A percentile compares a stretch with the other conserved stretches of the same genome.
Evolutionary conservation across 1,140 invertebrate genomes (phyloP).

Genomic region (Heliconius hewitsoni): DNA sequence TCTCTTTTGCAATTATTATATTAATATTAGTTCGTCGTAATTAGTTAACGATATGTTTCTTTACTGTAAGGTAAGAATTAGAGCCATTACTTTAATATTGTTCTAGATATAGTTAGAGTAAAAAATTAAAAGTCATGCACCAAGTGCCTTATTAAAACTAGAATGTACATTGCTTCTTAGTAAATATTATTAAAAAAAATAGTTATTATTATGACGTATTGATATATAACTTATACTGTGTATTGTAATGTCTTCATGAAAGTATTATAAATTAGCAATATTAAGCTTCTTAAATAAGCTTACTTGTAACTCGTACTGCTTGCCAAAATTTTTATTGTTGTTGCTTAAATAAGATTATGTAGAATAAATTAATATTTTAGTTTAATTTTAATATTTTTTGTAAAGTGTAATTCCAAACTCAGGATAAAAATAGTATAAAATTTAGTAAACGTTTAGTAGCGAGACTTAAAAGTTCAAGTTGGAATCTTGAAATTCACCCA

Average conservation of each 20-base stretch:
- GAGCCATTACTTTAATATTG: background rate
- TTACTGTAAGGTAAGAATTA: background rate
- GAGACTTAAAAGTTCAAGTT: no score
- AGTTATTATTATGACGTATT: background rate
- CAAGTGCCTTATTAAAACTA: conserved; percentile 73
- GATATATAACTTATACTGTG: background rate
- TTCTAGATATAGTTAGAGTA: conserved; percentile 22
- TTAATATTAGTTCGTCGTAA: background rate
- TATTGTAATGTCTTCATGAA: conserved; percentile 18
- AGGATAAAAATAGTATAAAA: no score
- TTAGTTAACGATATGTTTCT: background rate
- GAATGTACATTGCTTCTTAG: conserved; percentile 54
- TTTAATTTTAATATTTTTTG: no score
- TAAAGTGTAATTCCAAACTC: no score
- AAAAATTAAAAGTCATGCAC: conserved; percentile 44
- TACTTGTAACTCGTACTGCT: background rate
- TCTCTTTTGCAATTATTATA: no score
- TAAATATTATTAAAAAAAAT: conserved; percentile 1
- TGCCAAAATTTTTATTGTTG: background rate
- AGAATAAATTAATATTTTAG: no score
- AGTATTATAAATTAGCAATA: conserved; percentile 18
- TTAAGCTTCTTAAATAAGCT: background rate
- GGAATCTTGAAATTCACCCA: no score
- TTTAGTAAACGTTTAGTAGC: no score
- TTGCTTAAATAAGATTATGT: background rate